Evolutionary conservation across 2,797 vertebrate genomes (phyloP), one percentile per base, ranked within the genome.

Genomic region (Rhodeus uyekii): DNA sequence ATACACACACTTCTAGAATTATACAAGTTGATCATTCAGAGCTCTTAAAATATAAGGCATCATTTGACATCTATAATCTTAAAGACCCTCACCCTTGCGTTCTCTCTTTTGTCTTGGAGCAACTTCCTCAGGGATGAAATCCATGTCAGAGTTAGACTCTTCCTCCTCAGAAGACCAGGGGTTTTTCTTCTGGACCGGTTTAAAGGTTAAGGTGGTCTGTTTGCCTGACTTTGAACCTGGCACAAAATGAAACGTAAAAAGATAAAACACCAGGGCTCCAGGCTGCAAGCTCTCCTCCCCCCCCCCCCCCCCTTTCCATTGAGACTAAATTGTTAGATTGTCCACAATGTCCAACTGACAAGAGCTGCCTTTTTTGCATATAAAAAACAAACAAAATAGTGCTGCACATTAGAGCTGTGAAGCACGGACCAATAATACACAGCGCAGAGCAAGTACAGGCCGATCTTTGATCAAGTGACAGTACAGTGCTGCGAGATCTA

Each of bases 201-300:
- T 97, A 90, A 99, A 99, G 16, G 94, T 92, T 8, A 98, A 92
- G 0, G 94, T 97, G 87, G 94, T 93, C 91, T 99, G 98, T 84
- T 92, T 98, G 85, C 95, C 94, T 1, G 81, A 79, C 86, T 93
- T 95, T 7, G 89, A 61, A 16, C 48, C 94, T 92, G 89, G 76
- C 10, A 42, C 13, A 38, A 12, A 69, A 1, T 27, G 0, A n/a
- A n/a, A n/a, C n/a, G n/a, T n/a, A n/a, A n/a, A n/a, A n/a, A 80
- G 22, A 63, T n/a, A 8, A 50, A 60, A 67, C 14, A 60, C 55
- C 50, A 10, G 50, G 22, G 22, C 9, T 55, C 50, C 50, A 24
- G 50, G 24, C 50, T 10, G 50, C 9, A n/a, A n/a, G n/a, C n/a
- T n/a, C n/a, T n/a, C n/a, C n/a, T n/a, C n/a, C n/a, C n/a, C n/a